Percentiles rank a stretch among this genome's conserved stretches.
Evolutionary conservation across 2,888 invertebrate species (phyloP).

Genomic region (Chymomyza fuscimana): DNA sequence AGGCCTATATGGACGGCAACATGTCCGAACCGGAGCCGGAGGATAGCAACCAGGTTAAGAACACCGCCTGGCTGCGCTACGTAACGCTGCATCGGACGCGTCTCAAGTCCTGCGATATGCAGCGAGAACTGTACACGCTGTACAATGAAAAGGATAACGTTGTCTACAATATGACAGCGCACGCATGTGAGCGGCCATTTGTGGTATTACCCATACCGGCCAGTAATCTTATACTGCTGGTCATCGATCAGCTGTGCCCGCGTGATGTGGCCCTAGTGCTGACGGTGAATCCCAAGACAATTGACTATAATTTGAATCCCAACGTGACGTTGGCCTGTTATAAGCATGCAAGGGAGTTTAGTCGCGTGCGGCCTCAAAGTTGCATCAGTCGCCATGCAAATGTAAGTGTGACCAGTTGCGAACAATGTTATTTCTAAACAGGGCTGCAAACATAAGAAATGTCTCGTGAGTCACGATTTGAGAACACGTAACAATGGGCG

Average conservation of each 20-base stretch:
- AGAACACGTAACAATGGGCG: too few relatives aligned
- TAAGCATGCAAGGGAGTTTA: constrained; percentile 82
- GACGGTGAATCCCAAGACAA: constrained; percentile 78
- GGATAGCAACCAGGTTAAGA: constrained; percentile 79
- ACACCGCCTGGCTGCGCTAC: constrained; percentile 83
- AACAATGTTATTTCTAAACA: not conserved
- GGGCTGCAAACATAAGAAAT: too few relatives aligned
- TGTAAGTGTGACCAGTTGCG: constrained; percentile 81
- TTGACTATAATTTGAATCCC: constrained; percentile 78
- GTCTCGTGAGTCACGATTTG: too few relatives aligned
- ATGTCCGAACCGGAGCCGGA: constrained; percentile 79
- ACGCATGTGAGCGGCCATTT: constrained; percentile 82
- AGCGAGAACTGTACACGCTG: constrained; percentile 82
- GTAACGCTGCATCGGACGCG: constrained; percentile 88
- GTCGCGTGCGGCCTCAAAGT: constrained; percentile 85
- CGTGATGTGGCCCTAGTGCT: constrained; percentile 80
- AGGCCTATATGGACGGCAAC: constrained; percentile 56
- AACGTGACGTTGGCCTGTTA: constrained; percentile 84
- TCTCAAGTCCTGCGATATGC: constrained; percentile 92
- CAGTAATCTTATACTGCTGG: constrained; percentile 89
- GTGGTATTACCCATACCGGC: constrained; percentile 87
- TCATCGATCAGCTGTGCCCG: constrained; percentile 85
- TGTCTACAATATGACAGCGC: constrained; percentile 80
- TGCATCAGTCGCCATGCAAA: constrained; percentile 89
- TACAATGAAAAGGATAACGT: constrained; percentile 81